A percentile compares a stretch with the other conserved stretches of the same genome.
Evolutionary conservation across 64 coral and sea anemone species (phyloP).

Genomic region (Montipora foliosa): DNA sequence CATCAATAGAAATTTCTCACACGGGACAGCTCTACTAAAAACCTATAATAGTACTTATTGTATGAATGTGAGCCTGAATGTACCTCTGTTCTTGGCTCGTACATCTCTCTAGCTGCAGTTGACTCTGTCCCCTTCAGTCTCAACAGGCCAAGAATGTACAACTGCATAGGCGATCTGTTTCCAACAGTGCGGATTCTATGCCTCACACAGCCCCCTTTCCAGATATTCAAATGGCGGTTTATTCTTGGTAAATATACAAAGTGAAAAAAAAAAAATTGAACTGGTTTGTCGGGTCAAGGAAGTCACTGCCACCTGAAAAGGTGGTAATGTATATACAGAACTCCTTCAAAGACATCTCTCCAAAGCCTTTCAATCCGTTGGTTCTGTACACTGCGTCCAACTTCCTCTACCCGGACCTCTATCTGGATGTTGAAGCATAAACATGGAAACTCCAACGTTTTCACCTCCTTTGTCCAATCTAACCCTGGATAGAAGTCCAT

Average conservation of each 20-base stretch:
- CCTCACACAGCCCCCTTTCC: constrained; percentile 51
- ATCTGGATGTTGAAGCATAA: no score
- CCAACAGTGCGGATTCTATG: constrained; percentile 45
- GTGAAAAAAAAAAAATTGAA: constrained; percentile 6
- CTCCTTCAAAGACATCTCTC: not conserved
- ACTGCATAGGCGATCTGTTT: constrained; percentile 31
- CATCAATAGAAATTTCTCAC: no score
- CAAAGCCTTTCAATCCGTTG: no score
- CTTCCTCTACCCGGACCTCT: no score
- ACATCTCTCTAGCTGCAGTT: constrained; percentile 63
- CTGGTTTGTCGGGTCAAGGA: constrained; percentile 29
- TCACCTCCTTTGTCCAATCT: not conserved
- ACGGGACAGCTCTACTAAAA: no score
- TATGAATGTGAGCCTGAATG: not conserved
- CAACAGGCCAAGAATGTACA: constrained; percentile 67
- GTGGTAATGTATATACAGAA: not conserved
- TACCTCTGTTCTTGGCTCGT: constrained; percentile 54
- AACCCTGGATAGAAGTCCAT: constrained; percentile 19
- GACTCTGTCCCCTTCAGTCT: constrained; percentile 56
- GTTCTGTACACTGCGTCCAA: no score
- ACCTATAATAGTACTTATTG: no score
- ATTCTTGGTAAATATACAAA: no score
- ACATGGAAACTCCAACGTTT: not conserved
- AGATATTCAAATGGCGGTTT: constrained; percentile 32
- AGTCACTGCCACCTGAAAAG: not conserved